Base-by-base conservation (phyloP, 2,888 invertebrate genomes). In the Piscicola geometra region DNA sequence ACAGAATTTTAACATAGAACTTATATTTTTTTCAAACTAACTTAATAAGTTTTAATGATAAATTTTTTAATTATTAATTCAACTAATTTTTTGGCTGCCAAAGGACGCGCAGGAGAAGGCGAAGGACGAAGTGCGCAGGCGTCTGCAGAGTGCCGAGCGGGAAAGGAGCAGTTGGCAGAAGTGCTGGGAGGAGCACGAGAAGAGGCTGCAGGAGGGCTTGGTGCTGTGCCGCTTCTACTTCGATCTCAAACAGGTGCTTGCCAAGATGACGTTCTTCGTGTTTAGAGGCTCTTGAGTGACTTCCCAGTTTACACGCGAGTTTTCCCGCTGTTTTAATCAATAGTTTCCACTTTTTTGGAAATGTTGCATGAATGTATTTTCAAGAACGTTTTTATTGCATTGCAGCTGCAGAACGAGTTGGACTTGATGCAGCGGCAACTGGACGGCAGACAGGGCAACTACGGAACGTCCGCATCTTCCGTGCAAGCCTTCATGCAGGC, bases 381-480 rank as follows among this genome's bases (percentile, higher is more conserved):
- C 12, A 66, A 66, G 25, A 66, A 15, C 18, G 15, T n/a, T n/a
- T n/a, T n/a, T n/a, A n/a, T n/a, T 12, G n/a, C n/a, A 3, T 9
- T 88, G 78, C 88, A 90, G 84, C 91, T 92, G 76, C 90, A 91
- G 83, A 88, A 88, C 32, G 90, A 90, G 82, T 87, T 93, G 76
- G 89, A 90, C 81, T 90, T 90, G 81, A 86, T 91, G 76, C 88
- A 88, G 80, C 85, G 87, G 73, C 90, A 91, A 82, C 85, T 91
- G 81, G 85, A 87, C 78, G 88, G 88, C 76, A 88, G 90, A 80
- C 88, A 89, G 81, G 90, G 89, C 75, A 89, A 90, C 85, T 90
- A 89, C 84, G 90, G 91, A 41, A 91, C 91, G 82, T 91, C 91
- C 79, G 86, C 90, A 79, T 88, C 89, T 9, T 89, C 90, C 60